phyloP scores from a whole-genome alignment of 2,113 vertebrate genomes.

The Scomber scombrus region DNA sequence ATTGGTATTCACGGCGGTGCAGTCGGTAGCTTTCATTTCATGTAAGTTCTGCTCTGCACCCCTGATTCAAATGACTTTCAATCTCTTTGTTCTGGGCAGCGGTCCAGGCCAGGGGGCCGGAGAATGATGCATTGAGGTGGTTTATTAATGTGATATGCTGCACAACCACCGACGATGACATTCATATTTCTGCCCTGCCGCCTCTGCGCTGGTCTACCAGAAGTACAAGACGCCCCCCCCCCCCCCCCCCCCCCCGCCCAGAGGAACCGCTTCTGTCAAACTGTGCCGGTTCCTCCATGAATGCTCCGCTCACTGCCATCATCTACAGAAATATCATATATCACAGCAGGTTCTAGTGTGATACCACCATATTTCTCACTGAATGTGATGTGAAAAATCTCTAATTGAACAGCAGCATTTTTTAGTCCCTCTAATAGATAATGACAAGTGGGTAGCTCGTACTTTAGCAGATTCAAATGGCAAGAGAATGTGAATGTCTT shows the following conservation, averaged over 20 bases:
- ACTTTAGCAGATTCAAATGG: neutral
- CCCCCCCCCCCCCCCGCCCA: neutral
- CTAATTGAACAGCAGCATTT: slow-evolving; percentile 3
- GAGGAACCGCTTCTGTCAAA: slow-evolving; percentile 46
- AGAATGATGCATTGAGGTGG: slow-evolving; percentile 70
- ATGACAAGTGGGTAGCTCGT: neutral
- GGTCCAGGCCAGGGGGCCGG: slow-evolving; percentile 63
- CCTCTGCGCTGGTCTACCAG: slow-evolving; percentile 38
- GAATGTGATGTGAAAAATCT: slow-evolving; percentile 10
- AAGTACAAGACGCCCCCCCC: slow-evolving; percentile 9
- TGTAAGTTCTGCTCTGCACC: slow-evolving; percentile 68
- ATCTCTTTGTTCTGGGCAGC: slow-evolving; percentile 79
- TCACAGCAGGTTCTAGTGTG: slow-evolving; percentile 6
- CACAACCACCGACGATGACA: slow-evolving; percentile 48
- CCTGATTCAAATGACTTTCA: slow-evolving; percentile 76
- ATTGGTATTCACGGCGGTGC: slow-evolving; percentile 67
- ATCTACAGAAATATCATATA: slow-evolving; percentile 1
- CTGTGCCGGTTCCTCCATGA: slow-evolving; percentile 29
- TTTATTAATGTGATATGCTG: slow-evolving; percentile 75
- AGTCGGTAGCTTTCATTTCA: slow-evolving; percentile 59
- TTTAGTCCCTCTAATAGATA: slow-evolving; percentile 12
- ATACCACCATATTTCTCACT: slow-evolving; percentile 24
- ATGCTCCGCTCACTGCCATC: slow-evolving; percentile 1
- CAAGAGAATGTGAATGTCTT: neutral
- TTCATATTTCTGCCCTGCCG: slow-evolving; percentile 68